Base-by-base conservation (phyloP, 2,113 vertebrate species). In the Drymodes brunneopygia region DNA sequence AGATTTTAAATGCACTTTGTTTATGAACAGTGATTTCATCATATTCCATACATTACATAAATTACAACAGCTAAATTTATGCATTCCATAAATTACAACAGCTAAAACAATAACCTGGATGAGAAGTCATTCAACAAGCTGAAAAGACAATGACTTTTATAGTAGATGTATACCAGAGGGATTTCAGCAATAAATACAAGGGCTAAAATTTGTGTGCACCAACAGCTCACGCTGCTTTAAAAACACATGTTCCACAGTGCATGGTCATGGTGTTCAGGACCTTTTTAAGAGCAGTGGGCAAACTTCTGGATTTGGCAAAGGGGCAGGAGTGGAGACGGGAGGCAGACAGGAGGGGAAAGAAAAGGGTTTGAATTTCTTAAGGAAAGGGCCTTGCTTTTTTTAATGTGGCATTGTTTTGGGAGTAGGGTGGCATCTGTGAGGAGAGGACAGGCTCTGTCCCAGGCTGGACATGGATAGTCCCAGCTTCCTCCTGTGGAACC, bases 271-370 rank as follows among this genome's bases (percentile, higher is more conserved):
- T 18, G 40, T 25, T 81, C 40, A 84, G 22, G 28, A 75, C 11
- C 47, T 56, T 79, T 80, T 65, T 12, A 70, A 81, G 9, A 78
- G 9, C 19, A 78, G 22, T 21, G 33, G 7, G 11, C 5, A 22
- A 70, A 66, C 2, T 12, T 42, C 23, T 75, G 45, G 57, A 65
- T 79, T 15, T 20, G n/a, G 6, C 0, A 0, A 7, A 5, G 5
- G 4, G 4, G 1, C 3, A 4, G 16, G 16, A 33, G 24, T 25
- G 17, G 17, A 14, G 24, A 35, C 0, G 0, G 7, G 24, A 40
- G 24, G 18, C 17, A 54, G 20, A 66, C 3, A 12, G 14, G 10
- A 40, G 6, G 29, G 4, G 45, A 50, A 83, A 54, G 1, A 28
- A 2, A 48, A 11, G 70, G 28, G 4, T 9, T 35, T 44, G 2